Conservation (phyloP, 2,113 vertebrate species). For the Lamprotornis superbus region DNA sequence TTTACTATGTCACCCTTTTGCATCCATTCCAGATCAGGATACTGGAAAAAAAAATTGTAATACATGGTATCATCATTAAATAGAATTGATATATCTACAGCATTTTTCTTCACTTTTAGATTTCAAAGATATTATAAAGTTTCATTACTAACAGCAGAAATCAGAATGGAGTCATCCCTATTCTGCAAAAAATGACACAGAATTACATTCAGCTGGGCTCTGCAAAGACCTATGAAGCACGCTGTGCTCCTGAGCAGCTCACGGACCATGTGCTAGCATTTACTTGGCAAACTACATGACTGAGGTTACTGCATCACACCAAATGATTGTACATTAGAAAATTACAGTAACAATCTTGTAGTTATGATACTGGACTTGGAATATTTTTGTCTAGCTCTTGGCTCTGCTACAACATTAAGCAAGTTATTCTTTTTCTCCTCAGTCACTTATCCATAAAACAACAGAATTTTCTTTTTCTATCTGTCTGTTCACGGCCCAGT, state of each 20-base stretch:
- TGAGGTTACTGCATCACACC: background rate
- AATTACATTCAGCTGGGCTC: background rate
- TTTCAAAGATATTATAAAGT: background rate
- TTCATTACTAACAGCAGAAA: background rate
- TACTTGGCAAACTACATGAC: background rate
- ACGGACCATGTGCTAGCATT: background rate
- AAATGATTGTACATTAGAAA: background rate
- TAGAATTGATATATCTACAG: background rate
- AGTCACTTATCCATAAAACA: background rate
- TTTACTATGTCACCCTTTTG: constrained; percentile 47
- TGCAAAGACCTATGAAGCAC: background rate
- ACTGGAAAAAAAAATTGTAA: constrained; percentile 43
- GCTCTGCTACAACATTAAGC: background rate
- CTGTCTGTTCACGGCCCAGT: background rate
- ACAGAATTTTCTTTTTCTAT: background rate
- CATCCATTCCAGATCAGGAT: constrained; percentile 6
- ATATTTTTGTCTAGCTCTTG: background rate
- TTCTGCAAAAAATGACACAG: background rate
- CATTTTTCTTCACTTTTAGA: background rate
- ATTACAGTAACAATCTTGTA: background rate
- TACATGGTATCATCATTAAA: background rate
- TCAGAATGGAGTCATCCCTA: background rate
- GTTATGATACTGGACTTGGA: background rate
- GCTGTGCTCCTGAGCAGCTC: background rate
- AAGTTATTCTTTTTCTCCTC: background rate